Base-by-base conservation (phyloP, 2,888 invertebrate genomes). In the Osmoderma eremita region DNA sequence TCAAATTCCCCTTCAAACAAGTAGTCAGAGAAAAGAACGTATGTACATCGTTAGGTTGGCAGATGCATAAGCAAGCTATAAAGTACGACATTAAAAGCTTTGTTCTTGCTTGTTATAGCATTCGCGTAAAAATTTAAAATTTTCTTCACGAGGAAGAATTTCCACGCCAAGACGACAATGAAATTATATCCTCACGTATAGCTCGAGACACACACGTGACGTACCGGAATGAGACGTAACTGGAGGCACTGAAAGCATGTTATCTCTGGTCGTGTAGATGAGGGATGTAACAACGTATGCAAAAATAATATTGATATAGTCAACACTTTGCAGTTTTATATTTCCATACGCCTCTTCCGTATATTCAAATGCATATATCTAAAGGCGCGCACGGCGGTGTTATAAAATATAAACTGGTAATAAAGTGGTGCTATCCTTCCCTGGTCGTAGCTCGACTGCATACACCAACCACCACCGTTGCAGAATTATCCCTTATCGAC, bases 361-460 rank as follows among this genome's bases (percentile, higher is more conserved):
- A 30, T 30, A 30, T 30, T 30, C 3, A n/a, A n/a, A n/a, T n/a
- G 30, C 10, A 30, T 10, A 30, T 30, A 30, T 75, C 74, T 76
- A 75, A 74, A 75, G 74, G 73, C 70, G 71, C 71, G 71, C 72
- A 72, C 70, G 58, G 67, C 70, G 73, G 71, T 75, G 76, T 74
- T 77, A 74, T 80, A 80, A 79, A 80, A 77, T 75, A 77, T 78
- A 79, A 79, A 79, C 78, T 77, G 75, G 78, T 76, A 74, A 75
- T 79, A 78, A 80, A 80, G 71, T 67, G 71, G 71, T 69, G 69
- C 69, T 61, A 61, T 62, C 48, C 30, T 38, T 18, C 62, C 45
- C 30, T 62, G 70, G 67, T 70, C 68, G 69, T 69, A 66, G 69
- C 65, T 45, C 45, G 13, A 62, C 50, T 64, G 72, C 68, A 73